Conservation (phyloP, 2,888 invertebrate genomes). For the Ornithoptera alexandrae region DNA sequence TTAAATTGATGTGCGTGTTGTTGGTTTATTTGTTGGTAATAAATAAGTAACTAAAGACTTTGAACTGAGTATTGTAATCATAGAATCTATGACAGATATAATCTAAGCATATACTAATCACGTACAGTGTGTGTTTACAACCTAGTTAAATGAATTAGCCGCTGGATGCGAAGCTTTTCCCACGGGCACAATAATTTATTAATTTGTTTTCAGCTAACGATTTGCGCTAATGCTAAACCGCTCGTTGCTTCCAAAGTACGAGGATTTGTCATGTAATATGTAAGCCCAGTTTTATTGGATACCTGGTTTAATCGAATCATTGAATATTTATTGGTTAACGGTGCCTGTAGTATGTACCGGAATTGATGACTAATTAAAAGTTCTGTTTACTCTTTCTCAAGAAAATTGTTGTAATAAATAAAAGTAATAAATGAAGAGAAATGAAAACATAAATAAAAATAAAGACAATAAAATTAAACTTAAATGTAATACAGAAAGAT, state of each 20-base stretch:
- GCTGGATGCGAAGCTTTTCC: constrained; percentile 47
- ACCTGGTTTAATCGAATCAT: constrained; percentile 20
- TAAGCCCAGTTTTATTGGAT: constrained; percentile 33
- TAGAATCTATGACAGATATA: constrained; percentile 21
- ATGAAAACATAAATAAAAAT: too few relatives aligned
- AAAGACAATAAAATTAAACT: too few relatives aligned
- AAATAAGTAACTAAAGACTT: background rate
- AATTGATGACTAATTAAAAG: too few relatives aligned
- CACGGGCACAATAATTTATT: constrained; percentile 72
- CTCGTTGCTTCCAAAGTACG: constrained; percentile 46
- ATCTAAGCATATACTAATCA: constrained; percentile 33
- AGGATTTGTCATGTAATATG: constrained; percentile 47
- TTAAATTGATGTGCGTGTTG: too few relatives aligned
- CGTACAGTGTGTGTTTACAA: constrained; percentile 36
- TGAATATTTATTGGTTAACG: constrained; percentile 29
- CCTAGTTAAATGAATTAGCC: constrained; percentile 42
- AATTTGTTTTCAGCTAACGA: constrained; percentile 75
- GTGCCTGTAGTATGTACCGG: constrained; percentile 12
- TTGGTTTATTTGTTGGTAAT: background rate
- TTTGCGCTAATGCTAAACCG: constrained; percentile 57
- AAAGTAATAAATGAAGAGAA: too few relatives aligned
- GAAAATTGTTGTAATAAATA: too few relatives aligned
- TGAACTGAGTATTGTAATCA: constrained; percentile 25
- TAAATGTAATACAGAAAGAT: too few relatives aligned
- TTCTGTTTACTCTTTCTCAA: too few relatives aligned